phyloP scores from a whole-genome alignment of 2,888 invertebrate genomes.

The Eupithecia centaureata region DNA sequence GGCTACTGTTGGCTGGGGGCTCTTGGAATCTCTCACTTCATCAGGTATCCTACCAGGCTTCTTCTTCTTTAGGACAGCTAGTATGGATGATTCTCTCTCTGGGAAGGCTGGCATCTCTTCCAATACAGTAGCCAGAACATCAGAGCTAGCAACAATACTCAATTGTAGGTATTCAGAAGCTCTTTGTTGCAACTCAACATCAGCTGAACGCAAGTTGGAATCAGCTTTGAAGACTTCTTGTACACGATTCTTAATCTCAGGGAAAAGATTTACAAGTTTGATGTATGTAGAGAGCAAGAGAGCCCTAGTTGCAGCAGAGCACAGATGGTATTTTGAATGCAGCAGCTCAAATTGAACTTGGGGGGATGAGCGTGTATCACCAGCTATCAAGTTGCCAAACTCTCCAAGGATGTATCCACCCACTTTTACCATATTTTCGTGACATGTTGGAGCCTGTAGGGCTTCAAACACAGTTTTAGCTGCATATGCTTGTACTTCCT shows the following conservation, averaged over 20 bases:
- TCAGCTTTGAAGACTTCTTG: constrained; percentile 97
- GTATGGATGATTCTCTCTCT: constrained; percentile 98
- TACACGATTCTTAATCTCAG: constrained; percentile 97
- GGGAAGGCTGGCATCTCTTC: constrained; percentile 99
- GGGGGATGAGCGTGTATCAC: constrained; percentile 98
- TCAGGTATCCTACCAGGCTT: constrained; percentile 97
- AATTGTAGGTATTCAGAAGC: constrained; percentile 99
- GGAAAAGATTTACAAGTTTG: constrained; percentile 99
- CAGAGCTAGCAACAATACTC: constrained; percentile 97
- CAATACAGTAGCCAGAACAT: constrained; percentile 98
- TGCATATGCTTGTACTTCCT: constrained; percentile 99
- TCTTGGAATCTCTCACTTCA: constrained; percentile 92
- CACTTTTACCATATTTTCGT: constrained; percentile 99
- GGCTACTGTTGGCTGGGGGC: constrained; percentile 84
- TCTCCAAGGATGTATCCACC: constrained; percentile 99
- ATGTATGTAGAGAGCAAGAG: constrained; percentile 98
- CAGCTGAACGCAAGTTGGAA: constrained; percentile 98
- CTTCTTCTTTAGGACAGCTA: constrained; percentile 99
- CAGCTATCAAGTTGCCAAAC: constrained; percentile 99
- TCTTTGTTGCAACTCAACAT: constrained; percentile 98
- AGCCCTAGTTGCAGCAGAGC: constrained; percentile 98
- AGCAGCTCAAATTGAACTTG: constrained; percentile 98
- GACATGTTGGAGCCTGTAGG: constrained; percentile 99
- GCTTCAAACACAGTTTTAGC: constrained; percentile 99
- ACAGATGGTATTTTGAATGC: constrained; percentile 99